Percentiles rank a stretch among this genome's conserved stretches.
Evolutionary conservation across 2,113 vertebrate species (phyloP).

Genomic region (Anolis carolinensis): DNA sequence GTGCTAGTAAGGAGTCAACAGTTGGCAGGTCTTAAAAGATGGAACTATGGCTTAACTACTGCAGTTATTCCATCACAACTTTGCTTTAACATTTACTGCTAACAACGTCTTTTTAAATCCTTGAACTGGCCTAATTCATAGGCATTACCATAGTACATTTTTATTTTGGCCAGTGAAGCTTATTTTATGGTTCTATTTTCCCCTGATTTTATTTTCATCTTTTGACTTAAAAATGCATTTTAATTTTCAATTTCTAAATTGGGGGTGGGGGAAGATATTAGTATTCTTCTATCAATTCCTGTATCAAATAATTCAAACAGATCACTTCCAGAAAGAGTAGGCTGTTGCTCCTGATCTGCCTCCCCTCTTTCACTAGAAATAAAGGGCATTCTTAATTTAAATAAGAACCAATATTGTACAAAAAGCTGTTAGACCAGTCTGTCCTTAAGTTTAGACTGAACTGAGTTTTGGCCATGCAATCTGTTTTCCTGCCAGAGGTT

Average conservation of each 20-base stretch:
- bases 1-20: too few relatives aligned
- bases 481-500: not conserved
- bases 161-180: too few relatives aligned
- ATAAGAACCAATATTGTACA: not conserved
- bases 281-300: too few relatives aligned
- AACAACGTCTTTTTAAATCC: not conserved
- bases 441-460: not conserved
- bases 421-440: not conserved
- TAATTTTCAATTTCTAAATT: constrained; percentile 27
- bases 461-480: not conserved
- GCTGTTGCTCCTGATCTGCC: not conserved
- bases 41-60: too few relatives aligned
- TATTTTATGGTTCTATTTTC: constrained; percentile 1
- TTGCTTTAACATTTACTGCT: not conserved
- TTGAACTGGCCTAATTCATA: not conserved
- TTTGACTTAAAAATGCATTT: not conserved
- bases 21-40: too few relatives aligned
- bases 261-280: not conserved
- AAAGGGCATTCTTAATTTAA: not conserved
- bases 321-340: not conserved
- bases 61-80: not conserved
- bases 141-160: not conserved
- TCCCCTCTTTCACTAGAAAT: not conserved
- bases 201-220: too few relatives aligned
- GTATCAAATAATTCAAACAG: not conserved